Evolutionary conservation across 2,888 invertebrate species (phyloP).

Genomic region (Cerastis leucographa): DNA sequence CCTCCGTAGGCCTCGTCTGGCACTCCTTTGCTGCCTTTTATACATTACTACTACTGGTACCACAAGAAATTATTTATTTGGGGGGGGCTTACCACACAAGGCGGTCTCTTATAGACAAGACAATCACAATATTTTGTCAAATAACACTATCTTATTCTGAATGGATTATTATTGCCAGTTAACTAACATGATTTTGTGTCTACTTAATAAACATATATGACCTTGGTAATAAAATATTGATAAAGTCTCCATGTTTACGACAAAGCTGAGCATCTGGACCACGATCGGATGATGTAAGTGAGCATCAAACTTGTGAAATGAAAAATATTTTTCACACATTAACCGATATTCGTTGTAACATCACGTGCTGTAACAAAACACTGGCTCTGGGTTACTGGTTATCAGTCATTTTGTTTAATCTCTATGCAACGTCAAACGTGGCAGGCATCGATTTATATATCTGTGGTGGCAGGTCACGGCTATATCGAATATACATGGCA

Average conservation of each 20-base stretch:
- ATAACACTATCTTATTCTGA: not conserved
- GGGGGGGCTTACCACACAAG: not conserved
- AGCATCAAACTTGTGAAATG: constrained; percentile 49
- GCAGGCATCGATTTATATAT: too few species aligned
- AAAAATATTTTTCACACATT: constrained; percentile 61
- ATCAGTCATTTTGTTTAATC: constrained; percentile 46
- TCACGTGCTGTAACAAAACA: constrained; percentile 43
- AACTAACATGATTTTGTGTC: not conserved
- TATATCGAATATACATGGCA: constrained; percentile 8
- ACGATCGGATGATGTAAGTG: constrained; percentile 57
- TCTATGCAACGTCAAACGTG: constrained; percentile 16
- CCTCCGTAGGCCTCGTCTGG: not conserved
- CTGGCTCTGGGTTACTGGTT: constrained; percentile 13
- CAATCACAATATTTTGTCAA: not conserved
- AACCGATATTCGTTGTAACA: constrained; percentile 24
- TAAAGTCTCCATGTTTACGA: constrained; percentile 65
- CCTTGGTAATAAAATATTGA: constrained; percentile 35
- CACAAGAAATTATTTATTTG: not conserved
- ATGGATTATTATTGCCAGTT: constrained; percentile 1
- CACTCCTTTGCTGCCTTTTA: not conserved
- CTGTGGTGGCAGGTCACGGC: constrained; percentile 45
- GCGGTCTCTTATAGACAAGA: not conserved
- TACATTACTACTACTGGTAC: not conserved
- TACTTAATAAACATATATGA: constrained; percentile 35
- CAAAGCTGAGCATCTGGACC: constrained; percentile 49